phyloP scores from a whole-genome alignment of 2,888 invertebrate genomes.

The Pristionchus maxplancki region DNA sequence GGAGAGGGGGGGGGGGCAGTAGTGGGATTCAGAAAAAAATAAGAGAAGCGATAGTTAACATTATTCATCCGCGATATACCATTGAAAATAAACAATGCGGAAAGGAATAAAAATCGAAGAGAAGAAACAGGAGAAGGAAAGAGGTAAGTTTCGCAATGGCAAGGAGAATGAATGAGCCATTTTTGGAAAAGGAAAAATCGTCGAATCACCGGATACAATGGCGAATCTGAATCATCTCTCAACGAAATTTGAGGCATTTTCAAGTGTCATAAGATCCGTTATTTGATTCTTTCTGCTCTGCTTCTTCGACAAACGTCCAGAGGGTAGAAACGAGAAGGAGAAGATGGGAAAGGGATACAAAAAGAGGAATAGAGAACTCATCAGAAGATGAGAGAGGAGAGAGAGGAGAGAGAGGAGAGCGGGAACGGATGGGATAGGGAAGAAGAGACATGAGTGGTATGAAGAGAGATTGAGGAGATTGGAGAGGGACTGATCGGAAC shows the following conservation, averaged over 20 bases:
- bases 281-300: background rate
- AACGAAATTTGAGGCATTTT: background rate
- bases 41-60: no score
- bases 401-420: constrained; percentile 43
- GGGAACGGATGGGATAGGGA: constrained; percentile 31
- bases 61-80: background rate
- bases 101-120: background rate
- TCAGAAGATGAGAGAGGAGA: constrained; percentile 42
- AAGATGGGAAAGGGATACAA: constrained; percentile 38
- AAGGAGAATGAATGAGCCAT: background rate
- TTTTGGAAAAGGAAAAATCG: background rate
- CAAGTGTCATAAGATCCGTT: background rate
- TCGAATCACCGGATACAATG: constrained; percentile 18
- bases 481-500: constrained; percentile 8
- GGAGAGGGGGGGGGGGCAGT: no score
- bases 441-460: constrained; percentile 36
- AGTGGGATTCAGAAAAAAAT: no score
- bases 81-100: background rate
- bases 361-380: constrained; percentile 49
- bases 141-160: background rate
- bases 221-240: background rate
- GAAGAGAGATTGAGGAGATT: background rate
- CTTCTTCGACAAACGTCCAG: constrained; percentile 1
- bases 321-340: constrained; percentile 19
- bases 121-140: background rate